Base-by-base conservation (phyloP, 1,140 invertebrate species). In the Brevipalpus yothersi region DNA sequence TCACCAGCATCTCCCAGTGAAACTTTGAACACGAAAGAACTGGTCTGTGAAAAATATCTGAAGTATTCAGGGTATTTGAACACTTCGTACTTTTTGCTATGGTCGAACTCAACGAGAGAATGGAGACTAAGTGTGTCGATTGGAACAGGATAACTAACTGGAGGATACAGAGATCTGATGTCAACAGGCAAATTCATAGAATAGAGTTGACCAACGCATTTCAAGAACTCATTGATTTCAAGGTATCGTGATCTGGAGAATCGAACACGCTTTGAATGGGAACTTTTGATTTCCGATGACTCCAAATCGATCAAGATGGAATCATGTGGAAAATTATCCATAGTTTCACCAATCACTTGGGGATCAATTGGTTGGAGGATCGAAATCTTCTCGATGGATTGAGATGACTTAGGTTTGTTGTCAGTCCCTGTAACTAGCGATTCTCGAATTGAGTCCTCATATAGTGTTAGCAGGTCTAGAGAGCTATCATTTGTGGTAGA, bases 51-150 rank as follows among this genome's bases (percentile, higher is more conserved):
- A 63, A 58, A 17, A 57, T 53, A 56, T 13, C 61, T 54, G 40
- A 65, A 61, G 23, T 55, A 59, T 42, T 64, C 55, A 17, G 65
- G 63, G 66, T 81, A 88, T 66, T 79, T 73, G 45, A 84, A 80
- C 10, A 89, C 82, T 63, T 74, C 70, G 82, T 83, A 90, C 68
- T 80, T 77, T 17, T 73, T 73, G 3, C 78, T 78, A 72, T 98
- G 92, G 72, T 97, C 90, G 92, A 92, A 97, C 63, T 79, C 75
- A 57, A 95, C 74, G 64, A 82, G 72, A 0, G 88, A 81, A 53
- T 80, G 81, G 51, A 95, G 75, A 79, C 85, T 85, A 0, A 87
- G 85, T 2, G 89, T 94, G 41, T 84, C 83, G 57, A 79, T 76
- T 17, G 86, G 76, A 15, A 94, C 91, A 0, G 91, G 90, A 67